phyloP scores from a whole-genome alignment of 2,888 invertebrate species.

The Patella pellucida region DNA sequence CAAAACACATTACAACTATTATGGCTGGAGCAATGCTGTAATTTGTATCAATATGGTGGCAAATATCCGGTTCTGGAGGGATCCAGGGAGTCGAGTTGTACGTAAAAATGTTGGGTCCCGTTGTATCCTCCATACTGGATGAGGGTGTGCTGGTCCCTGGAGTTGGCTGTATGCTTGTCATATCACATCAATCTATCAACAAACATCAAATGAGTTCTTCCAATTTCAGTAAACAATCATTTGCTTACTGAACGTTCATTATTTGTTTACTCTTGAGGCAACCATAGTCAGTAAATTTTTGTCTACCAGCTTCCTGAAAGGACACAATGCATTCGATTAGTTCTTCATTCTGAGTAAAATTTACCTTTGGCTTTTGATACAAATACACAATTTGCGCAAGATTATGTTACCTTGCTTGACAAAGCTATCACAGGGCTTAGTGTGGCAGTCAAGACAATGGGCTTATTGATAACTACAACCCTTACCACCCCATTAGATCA shows the following conservation, averaged over 20 bases:
- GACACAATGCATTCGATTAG: not conserved
- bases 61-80: constrained; percentile 28
- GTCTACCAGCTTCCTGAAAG: not conserved
- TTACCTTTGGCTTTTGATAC: not conserved
- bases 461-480: not conserved
- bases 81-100: constrained; percentile 17
- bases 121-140: constrained; percentile 16
- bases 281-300: not conserved
- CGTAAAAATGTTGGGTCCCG: not conserved
- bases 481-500: not conserved
- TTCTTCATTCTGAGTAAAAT: not conserved
- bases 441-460: not conserved
- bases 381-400: not conserved
- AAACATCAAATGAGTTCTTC: constrained; percentile 5
- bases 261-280: not conserved
- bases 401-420: not conserved
- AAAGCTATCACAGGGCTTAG: not conserved
- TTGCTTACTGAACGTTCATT: not conserved
- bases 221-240: not conserved
- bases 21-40: constrained; percentile 79
- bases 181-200: not conserved
- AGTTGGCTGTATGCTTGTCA: not conserved
- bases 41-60: constrained; percentile 67
- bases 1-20: constrained; percentile 81
- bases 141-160: not conserved